Conservation (phyloP, 2,113 vertebrate genomes). For the Dasyurus viverrinus region DNA sequence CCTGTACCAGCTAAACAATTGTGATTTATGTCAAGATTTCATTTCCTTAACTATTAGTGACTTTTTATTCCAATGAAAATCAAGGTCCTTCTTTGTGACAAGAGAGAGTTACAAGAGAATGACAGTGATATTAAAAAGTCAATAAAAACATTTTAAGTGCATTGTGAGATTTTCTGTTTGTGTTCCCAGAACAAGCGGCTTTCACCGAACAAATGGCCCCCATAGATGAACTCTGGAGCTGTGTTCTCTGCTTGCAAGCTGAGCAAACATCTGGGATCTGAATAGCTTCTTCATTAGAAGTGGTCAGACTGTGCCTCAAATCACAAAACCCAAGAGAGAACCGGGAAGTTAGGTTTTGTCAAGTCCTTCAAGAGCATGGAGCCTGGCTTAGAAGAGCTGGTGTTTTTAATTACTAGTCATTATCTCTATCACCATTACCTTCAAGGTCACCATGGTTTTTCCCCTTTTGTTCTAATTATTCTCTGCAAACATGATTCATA, state of each 20-base stretch:
- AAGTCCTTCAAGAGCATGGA: neutral
- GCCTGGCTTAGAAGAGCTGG: neutral
- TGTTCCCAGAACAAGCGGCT: conserved; percentile 13
- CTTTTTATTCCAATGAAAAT: conserved; percentile 57
- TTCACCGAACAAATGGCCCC: conserved; percentile 16
- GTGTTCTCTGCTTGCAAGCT: conserved; percentile 31
- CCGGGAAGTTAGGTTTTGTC: neutral
- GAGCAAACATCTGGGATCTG: conserved; percentile 24
- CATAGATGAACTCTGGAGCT: conserved; percentile 13
- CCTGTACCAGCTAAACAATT: conserved; percentile 22
- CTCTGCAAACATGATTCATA: no score
- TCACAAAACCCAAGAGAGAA: conserved; percentile 4
- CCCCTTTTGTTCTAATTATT: no score
- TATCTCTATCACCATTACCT: neutral
- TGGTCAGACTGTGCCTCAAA: neutral
- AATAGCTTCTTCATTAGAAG: conserved; percentile 26
- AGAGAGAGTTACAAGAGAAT: neutral
- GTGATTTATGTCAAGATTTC: conserved; percentile 50
- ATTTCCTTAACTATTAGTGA: conserved; percentile 31
- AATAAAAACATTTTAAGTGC: conserved; percentile 2
- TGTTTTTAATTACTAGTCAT: neutral
- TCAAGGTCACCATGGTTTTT: neutral
- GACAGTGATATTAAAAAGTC: neutral
- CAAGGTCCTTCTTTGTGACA: conserved; percentile 4
- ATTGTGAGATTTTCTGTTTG: conserved; percentile 35